A percentile compares a stretch with the other conserved stretches of the same genome.
These are phyloP conservation scores for Melanostoma scalare DNA, from an alignment of 2,888 invertebrate genomes.

Conservation along the genomic window DNA sequence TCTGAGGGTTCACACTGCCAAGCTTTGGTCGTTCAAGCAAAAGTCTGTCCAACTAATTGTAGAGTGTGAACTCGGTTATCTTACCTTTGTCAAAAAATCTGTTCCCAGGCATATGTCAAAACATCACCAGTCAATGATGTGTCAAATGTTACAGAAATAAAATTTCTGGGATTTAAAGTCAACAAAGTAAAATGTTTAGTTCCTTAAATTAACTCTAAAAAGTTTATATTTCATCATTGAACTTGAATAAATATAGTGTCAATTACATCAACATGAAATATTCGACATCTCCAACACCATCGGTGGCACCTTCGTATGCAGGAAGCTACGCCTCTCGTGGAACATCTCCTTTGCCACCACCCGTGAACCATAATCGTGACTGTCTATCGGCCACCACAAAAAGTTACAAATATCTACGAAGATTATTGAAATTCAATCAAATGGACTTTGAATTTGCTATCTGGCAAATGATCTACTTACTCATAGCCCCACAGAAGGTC, in stretches of 20 bases:
- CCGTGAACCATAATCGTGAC: slow-evolving; percentile 86
- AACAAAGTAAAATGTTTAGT: slow-evolving; percentile 56
- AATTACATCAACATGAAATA: slow-evolving; percentile 83
- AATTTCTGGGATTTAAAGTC: slow-evolving; percentile 29
- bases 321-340: slow-evolving; percentile 82
- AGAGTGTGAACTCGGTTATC: too few species aligned
- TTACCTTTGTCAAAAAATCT: too few species aligned
- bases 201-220: slow-evolving; percentile 19
- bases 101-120: not conserved
- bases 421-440: slow-evolving; percentile 94
- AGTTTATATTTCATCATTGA: not conserved
- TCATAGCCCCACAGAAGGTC: slow-evolving; percentile 97
- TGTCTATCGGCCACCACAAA: slow-evolving; percentile 93
- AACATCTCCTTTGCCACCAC: slow-evolving; percentile 87
- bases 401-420: slow-evolving; percentile 92
- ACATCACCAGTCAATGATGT: slow-evolving; percentile 54
- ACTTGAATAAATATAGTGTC: not conserved
- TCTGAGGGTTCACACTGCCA: too few species aligned
- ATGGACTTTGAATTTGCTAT: slow-evolving; percentile 99
- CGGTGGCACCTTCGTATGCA: slow-evolving; percentile 81
- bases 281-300: slow-evolving; percentile 85
- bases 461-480: slow-evolving; percentile 99
- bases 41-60: too few species aligned
- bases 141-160: slow-evolving; percentile 55
- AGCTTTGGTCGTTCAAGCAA: too few species aligned